Base-by-base conservation (phyloP, 2,113 vertebrate species). In the Epinephelus moara region DNA sequence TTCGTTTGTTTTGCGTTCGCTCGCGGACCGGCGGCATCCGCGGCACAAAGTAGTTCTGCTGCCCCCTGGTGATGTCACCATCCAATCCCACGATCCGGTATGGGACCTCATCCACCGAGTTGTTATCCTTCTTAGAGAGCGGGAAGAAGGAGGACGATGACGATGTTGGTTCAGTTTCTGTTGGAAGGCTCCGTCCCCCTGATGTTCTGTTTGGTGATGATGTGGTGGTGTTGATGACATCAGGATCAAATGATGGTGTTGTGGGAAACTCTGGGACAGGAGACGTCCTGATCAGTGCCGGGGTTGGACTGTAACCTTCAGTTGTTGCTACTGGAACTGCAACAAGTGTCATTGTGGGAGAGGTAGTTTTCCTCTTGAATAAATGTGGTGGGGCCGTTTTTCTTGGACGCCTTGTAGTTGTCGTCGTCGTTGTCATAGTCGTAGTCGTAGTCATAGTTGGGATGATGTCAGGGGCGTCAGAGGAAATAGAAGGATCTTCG, bases 1-100 rank as follows among this genome's bases (percentile, higher is more conserved):
- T 99, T 63, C 97, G 95, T 92, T 96, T 96, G 95, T 99, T 99
- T 81, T 96, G 97, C 4, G 97, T 99, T 94, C 94, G 96, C 92
- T 98, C 97, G 0, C 94, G 95, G 0, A 91, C 91, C 11, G 88
- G 92, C 0, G 89, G 91, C 84, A 95, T 95, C 81, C 88, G 94
- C 2, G 95, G 95, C 55, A 97, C 96, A 88, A 97, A 94, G 85
- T 96, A 94, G 85, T 95, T 97, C 30, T 95, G 96, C 68, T 86
- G 87, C 0, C 73, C 81, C 53, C 64, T 72, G 0, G 92, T 73
- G 3, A 91, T 91, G 30, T 97, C 96, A 0, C 95, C 87, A 0
- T 97, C 96, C 83, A 95, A 3, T 27, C 95, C 92, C 0, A 95
- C 90, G 1, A 96, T 92, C 88, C 94, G 94, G 76, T 97, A 97